phyloP scores from a whole-genome alignment of 2,113 vertebrate genomes.

The Eublepharis macularius region DNA sequence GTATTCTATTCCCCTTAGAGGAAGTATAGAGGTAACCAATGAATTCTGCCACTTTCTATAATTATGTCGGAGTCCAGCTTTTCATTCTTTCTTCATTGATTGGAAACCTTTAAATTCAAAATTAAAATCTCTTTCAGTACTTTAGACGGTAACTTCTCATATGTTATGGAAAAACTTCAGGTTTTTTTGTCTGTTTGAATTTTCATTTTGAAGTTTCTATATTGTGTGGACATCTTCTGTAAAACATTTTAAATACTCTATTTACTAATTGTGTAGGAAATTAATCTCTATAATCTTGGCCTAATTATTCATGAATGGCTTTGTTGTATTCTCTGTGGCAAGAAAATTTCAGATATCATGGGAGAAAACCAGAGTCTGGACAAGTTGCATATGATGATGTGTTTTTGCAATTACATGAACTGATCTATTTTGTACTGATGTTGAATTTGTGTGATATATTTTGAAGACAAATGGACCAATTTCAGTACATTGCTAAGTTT shows the following conservation, averaged over 20 bases:
- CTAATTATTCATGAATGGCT: neutral
- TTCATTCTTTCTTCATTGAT: neutral
- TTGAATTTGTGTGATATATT: neutral
- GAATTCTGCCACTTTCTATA: neutral
- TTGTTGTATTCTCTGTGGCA: conserved; percentile 13
- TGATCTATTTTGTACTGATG: conserved; percentile 6
- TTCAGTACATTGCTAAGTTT: neutral
- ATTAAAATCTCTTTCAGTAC: neutral
- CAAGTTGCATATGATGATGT: neutral
- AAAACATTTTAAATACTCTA: neutral
- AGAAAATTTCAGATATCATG: neutral
- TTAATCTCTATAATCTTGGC: neutral
- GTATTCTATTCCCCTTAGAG: too few species aligned
- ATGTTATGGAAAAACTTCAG: neutral
- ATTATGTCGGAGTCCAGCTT: neutral
- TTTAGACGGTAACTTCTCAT: neutral
- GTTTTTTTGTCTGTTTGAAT: neutral
- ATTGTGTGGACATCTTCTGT: neutral
- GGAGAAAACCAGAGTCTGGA: neutral
- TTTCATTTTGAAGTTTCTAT: neutral
- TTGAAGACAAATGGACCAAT: neutral
- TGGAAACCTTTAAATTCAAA: neutral
- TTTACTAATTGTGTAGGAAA: neutral
- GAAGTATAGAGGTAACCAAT: neutral
- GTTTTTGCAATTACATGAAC: neutral